A percentile compares a stretch with the other conserved stretches of the same genome.
Evolutionary conservation across 2,113 vertebrate genomes (phyloP).

Genomic region (Pomatostomus ruficeps): DNA sequence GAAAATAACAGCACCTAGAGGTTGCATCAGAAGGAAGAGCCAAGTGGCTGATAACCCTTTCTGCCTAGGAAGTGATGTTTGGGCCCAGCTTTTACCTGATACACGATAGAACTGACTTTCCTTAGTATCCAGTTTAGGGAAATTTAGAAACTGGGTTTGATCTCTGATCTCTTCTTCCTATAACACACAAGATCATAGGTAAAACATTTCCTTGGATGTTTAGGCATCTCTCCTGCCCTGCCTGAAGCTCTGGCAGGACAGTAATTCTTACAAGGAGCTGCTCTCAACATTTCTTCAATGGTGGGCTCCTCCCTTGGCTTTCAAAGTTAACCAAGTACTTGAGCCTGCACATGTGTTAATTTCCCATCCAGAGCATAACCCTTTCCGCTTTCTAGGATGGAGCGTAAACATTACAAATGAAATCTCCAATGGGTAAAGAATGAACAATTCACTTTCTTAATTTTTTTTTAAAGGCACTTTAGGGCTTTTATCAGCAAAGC

Average conservation of each 20-base stretch:
- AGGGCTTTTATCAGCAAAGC: conserved; percentile 70
- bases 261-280: neutral
- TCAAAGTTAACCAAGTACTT: neutral
- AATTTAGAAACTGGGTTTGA: neutral
- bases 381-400: neutral
- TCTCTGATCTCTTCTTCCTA: neutral
- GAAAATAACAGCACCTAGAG: neutral
- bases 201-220: neutral
- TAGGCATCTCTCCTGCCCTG: neutral
- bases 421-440: conserved; percentile 44
- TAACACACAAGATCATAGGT: fast-evolving
- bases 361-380: neutral
- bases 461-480: conserved; percentile 65
- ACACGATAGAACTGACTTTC: neutral
- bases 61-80: neutral
- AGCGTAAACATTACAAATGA: conserved; percentile 36
- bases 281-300: neutral
- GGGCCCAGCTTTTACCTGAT: neutral
- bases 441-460: conserved; percentile 60
- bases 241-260: neutral
- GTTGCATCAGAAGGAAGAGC: neutral
- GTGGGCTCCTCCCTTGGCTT: neutral
- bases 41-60: neutral
- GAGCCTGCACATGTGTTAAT: neutral
- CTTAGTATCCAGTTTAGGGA: neutral